phyloP scores from a whole-genome alignment of 2,113 vertebrate genomes.

The Planiliza haematocheilus region DNA sequence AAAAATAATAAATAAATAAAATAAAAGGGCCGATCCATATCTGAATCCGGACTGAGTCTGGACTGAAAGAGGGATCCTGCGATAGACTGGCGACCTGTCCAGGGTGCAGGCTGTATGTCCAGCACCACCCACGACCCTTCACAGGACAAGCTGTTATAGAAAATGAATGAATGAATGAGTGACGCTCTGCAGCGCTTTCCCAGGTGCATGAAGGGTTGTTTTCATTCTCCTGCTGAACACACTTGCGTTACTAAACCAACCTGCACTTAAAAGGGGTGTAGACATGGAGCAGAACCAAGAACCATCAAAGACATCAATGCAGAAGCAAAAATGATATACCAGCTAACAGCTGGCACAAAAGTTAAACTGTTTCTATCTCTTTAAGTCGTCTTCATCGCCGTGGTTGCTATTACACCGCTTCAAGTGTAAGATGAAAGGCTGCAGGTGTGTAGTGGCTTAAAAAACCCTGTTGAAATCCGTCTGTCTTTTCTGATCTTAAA shows the following conservation, averaged over 20 bases:
- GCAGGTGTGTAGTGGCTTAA: constrained; percentile 40
- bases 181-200: no score
- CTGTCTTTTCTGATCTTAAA: constrained; percentile 10
- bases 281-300: no score
- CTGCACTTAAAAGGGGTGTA: no score
- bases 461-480: constrained; percentile 31
- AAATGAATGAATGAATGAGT: no score
- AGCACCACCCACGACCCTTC: no score
- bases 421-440: constrained; percentile 50
- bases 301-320: no score
- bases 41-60: background rate
- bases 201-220: background rate
- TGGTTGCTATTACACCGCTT: background rate
- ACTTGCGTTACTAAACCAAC: no score
- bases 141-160: no score
- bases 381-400: constrained; percentile 11
- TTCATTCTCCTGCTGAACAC: background rate
- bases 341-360: background rate
- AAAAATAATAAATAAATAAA: no score
- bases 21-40: background rate
- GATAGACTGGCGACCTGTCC: no score
- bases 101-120: no score
- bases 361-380: background rate
- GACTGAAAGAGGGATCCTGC: background rate
- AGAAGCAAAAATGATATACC: no score